A percentile compares a stretch with the other conserved stretches of the same genome.
phyloP scores from a whole-genome alignment of 2,797 vertebrate species.

The Pseudocheirus occidentalis region DNA sequence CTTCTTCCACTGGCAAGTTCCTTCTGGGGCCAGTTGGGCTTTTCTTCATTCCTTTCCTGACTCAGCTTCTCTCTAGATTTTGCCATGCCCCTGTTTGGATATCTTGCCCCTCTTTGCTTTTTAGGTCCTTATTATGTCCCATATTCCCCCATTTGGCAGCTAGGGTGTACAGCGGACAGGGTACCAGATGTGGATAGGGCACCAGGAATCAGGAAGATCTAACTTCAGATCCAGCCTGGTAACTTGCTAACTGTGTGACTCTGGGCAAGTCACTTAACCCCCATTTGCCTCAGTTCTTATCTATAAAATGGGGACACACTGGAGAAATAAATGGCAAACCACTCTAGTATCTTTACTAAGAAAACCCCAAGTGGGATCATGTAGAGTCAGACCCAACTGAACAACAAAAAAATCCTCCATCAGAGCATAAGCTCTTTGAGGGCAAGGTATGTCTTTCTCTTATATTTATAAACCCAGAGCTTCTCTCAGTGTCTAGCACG shows the following conservation, averaged over 20 bases:
- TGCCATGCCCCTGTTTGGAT: not conserved
- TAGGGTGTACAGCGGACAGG: not conserved
- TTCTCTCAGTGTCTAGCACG: not conserved
- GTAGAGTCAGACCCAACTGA: fast-evolving
- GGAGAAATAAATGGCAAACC: not conserved
- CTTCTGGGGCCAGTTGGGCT: not conserved
- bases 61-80: not conserved
- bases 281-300: not conserved
- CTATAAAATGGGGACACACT: not conserved
- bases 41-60: not conserved
- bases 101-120: not conserved
- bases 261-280: not conserved
- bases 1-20: not conserved
- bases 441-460: not conserved
- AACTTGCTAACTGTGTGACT: not conserved
- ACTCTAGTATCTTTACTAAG: not conserved
- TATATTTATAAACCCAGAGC: not conserved
- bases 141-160: not conserved
- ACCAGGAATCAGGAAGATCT: not conserved
- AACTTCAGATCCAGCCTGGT: not conserved
- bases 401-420: not conserved
- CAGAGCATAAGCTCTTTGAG: not conserved
- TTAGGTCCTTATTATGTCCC: not conserved
- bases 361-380: not conserved
- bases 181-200: not conserved